Evolutionary conservation across 2,888 invertebrate species (phyloP), one percentile per base, ranked within the genome.

Genomic region (Myopa tessellatipennis): DNA sequence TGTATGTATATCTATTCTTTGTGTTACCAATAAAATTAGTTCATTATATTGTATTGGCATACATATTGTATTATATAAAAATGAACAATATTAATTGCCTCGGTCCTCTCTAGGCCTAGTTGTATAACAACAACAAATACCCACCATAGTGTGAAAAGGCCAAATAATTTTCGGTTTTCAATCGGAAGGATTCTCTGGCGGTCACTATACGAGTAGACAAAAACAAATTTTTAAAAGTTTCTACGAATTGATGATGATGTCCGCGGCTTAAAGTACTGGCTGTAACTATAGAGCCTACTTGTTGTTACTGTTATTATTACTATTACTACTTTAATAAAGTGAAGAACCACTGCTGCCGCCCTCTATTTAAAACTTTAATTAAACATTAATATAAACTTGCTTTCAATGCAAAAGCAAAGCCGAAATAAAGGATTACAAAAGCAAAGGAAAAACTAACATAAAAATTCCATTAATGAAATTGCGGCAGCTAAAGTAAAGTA

Each of bases 401-500:
- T 61, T 58, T 72, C 38, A 45, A 50, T n/a, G 40, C 40, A 70
- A 70, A 68, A 36, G 18, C 45, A 45, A 45, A 45, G 10, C 1
- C 45, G 61, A 73, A 63, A 45, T n/a, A 70, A 70, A 45, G 58
- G 52, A 70, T 36, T 34, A 26, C 40, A 50, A 69, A n/a, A n/a
- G 50, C 14, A 26, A 55, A 40, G 50, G 55, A 67, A 65, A 16
- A 52, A 52, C 34, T 34, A 76, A 76, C 76, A 76, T 38, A 76
- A 76, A 76, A 70, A 52, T 40, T 40, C 70, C 76, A 76, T 76
- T 76, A 76, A 76, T 76, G 65, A 70, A 70, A 63, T 63, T 63
- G 63, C 76, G 70, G 16, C 12, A 58, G 36, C 38, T 61, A 18
- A n/a, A 45, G 26, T 12, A 18, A 61, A 63, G 18, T 45, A 38